These are phyloP conservation scores for Adelosebastes latens DNA, from an alignment of 2,797 vertebrate genomes.

Conservation along the genomic window DNA sequence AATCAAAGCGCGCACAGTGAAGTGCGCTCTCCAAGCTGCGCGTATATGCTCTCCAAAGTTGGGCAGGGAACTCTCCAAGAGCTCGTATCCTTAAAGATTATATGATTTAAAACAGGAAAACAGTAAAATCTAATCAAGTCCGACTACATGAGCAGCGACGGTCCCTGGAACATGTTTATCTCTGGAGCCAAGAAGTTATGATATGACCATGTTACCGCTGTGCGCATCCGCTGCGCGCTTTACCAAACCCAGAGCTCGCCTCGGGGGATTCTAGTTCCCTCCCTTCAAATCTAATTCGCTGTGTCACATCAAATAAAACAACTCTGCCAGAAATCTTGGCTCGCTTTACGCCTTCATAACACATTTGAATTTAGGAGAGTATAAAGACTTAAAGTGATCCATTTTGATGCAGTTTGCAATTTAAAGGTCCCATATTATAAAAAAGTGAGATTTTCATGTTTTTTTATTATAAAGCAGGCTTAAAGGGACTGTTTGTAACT, in stretches of 20 bases:
- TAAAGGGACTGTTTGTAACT: no score
- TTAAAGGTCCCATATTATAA: no score
- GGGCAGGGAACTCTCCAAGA: constrained; percentile 13
- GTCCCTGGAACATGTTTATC: constrained; percentile 14
- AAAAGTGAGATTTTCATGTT: no score
- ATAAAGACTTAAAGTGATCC: not conserved
- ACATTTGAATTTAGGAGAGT: not conserved
- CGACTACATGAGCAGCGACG: not conserved
- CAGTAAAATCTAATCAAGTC: not conserved
- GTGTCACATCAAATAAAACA: constrained; percentile 7
- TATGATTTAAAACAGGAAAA: not conserved
- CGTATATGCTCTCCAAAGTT: constrained; percentile 52
- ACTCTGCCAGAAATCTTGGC: not conserved
- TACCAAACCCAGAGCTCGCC: constrained; percentile 17
- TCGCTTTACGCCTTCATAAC: not conserved
- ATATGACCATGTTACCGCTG: constrained; percentile 6
- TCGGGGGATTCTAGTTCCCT: constrained; percentile 40
- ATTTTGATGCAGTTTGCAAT: not conserved
- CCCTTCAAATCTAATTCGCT: constrained; percentile 43
- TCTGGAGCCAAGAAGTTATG: constrained; percentile 31
- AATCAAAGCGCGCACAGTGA: not conserved
- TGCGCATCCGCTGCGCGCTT: constrained; percentile 38
- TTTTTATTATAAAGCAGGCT: no score
- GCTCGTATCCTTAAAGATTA: not conserved
- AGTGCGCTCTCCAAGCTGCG: constrained; percentile 1